Conservation (phyloP, 1,140 invertebrate genomes). For the Galleria mellonella region DNA sequence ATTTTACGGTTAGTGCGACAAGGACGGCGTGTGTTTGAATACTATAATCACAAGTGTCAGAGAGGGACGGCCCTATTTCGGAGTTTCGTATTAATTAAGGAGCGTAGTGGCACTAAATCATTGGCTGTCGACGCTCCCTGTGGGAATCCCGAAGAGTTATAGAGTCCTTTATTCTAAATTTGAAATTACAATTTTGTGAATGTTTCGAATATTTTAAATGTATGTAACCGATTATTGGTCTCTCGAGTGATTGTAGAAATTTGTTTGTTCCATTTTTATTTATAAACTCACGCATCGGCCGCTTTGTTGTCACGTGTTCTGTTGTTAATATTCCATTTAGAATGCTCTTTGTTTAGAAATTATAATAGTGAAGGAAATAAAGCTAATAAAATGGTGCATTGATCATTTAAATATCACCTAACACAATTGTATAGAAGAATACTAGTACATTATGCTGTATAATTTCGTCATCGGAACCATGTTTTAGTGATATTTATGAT, state of each 20-base stretch:
- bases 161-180: slow-evolving; percentile 69
- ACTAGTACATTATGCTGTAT: too few species aligned
- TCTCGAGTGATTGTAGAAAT: slow-evolving; percentile 19
- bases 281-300: too few species aligned
- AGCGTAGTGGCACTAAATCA: slow-evolving; percentile 58
- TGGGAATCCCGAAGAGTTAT: slow-evolving; percentile 69
- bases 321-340: too few species aligned
- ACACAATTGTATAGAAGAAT: too few species aligned
- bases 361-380: too few species aligned
- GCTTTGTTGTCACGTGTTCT: too few species aligned
- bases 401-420: too few species aligned
- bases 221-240: slow-evolving; percentile 33
- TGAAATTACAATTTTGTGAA: slow-evolving; percentile 69
- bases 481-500: too few species aligned
- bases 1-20: slow-evolving; percentile 38
- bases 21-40: slow-evolving; percentile 20
- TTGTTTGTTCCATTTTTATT: too few species aligned
- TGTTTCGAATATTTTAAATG: slow-evolving; percentile 57
- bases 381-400: too few species aligned
- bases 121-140: slow-evolving; percentile 65
- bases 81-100: slow-evolving; percentile 57
- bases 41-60: slow-evolving; percentile 12
- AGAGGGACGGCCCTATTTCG: slow-evolving; percentile 36
- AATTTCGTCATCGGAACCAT: too few species aligned
- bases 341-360: too few species aligned